Percentiles rank a stretch among this genome's conserved stretches.
Conservation (phyloP, 2,888 invertebrate species). For the Sarcophaga carnaria region DNA sequence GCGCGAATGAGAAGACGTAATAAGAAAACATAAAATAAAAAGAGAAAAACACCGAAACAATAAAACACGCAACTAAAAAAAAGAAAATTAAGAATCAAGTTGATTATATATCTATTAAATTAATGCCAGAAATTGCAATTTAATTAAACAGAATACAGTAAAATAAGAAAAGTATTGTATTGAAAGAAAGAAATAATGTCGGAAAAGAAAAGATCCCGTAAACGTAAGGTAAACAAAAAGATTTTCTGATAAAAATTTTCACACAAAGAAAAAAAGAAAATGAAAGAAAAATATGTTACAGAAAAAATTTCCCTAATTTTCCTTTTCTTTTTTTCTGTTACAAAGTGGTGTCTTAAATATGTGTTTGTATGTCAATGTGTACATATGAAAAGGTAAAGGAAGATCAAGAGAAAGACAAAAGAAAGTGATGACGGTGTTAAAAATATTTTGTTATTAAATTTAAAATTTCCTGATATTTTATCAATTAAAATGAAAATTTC, state of each 20-base stretch:
- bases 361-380: slow-evolving; percentile 15
- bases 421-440: slow-evolving; percentile 58
- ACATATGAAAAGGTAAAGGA: slow-evolving; percentile 19
- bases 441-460: neutral
- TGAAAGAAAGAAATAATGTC: slow-evolving; percentile 75
- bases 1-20: slow-evolving; percentile 35
- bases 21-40: neutral
- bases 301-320: slow-evolving; percentile 46
- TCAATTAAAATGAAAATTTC: too few relatives aligned
- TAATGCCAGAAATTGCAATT: slow-evolving; percentile 8
- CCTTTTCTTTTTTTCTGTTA: too few relatives aligned
- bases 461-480: neutral
- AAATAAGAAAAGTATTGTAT: slow-evolving; percentile 37
- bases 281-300: slow-evolving; percentile 38
- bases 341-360: slow-evolving; percentile 27
- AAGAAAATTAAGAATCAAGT: slow-evolving; percentile 16
- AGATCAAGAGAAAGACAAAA: neutral
- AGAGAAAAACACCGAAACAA: slow-evolving; percentile 28
- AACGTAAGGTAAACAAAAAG: slow-evolving; percentile 76
- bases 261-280: neutral
- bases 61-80: slow-evolving; percentile 43
- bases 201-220: slow-evolving; percentile 80
- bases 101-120: slow-evolving; percentile 45
- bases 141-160: slow-evolving; percentile 33
- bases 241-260: neutral